phyloP scores from a whole-genome alignment of 1,140 invertebrate species.

The Galleria mellonella region DNA sequence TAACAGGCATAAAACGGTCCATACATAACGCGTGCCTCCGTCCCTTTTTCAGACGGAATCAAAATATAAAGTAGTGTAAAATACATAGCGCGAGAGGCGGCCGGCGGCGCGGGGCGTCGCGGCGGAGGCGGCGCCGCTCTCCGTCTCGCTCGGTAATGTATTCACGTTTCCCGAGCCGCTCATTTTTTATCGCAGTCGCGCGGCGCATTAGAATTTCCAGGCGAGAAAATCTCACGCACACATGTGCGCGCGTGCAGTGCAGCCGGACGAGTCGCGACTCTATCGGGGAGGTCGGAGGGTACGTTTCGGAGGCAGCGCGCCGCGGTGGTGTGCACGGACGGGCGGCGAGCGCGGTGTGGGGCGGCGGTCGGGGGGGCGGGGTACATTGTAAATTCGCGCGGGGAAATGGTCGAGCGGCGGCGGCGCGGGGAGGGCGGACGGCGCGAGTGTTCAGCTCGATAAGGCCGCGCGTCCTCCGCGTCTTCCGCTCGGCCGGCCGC shows the following conservation, averaged over 20 bases:
- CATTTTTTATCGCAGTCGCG: conserved; percentile 71
- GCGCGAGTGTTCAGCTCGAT: conserved; percentile 34
- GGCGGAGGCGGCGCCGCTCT: conserved; percentile 24
- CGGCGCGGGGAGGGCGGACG: conserved; percentile 11
- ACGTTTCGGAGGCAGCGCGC: not conserved
- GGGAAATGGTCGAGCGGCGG: conserved; percentile 6
- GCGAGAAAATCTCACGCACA: conserved; percentile 67
- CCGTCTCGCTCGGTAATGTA: conserved; percentile 64
- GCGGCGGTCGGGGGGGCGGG: conserved; percentile 17
- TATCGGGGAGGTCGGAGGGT: not conserved
- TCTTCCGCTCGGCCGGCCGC: conserved; percentile 24
- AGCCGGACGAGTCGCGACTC: not conserved
- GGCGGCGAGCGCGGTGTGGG: conserved; percentile 9
- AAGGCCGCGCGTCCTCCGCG: conserved; percentile 19
- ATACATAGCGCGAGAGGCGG: conserved; percentile 22
- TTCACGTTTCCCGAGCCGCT: conserved; percentile 61
- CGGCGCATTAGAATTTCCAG: conserved; percentile 66
- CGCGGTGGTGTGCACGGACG: conserved; percentile 3
- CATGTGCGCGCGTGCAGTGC: conserved; percentile 10
- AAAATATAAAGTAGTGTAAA: conserved; percentile 51
- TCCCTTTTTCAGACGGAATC: conserved; percentile 48
- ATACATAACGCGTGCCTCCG: conserved; percentile 29
- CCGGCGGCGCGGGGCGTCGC: conserved; percentile 21
- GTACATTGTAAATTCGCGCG: conserved; percentile 58
- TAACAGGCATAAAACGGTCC: conserved; percentile 14